These are phyloP conservation scores for Zosterops borbonicus DNA, from an alignment of 2,113 vertebrate genomes.

Conservation along the genomic window DNA sequence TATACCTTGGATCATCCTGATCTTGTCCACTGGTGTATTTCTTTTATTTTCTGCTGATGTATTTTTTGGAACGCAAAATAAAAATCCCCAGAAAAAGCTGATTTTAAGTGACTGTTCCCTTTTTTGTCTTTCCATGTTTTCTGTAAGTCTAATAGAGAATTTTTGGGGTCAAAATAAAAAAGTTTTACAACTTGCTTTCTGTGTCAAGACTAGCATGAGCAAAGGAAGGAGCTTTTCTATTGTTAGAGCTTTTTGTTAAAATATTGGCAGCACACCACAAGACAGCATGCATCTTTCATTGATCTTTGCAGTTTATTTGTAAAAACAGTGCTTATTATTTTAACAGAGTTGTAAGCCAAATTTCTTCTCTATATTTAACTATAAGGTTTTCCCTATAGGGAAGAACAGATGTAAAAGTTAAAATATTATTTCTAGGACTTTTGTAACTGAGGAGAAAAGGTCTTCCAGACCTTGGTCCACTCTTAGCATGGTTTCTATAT, in stretches of 20 bases:
- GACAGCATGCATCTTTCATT: background rate
- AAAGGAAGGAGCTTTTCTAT: background rate
- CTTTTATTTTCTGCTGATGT: background rate
- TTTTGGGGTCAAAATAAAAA: background rate
- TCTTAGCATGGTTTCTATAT: background rate
- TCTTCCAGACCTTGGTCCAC: background rate
- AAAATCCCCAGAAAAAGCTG: background rate
- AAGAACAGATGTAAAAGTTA: background rate
- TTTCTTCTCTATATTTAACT: background rate
- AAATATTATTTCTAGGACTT: background rate
- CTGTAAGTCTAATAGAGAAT: background rate
- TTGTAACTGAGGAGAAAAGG: background rate
- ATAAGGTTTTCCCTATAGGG: background rate
- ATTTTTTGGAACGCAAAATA: background rate
- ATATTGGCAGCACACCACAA: background rate
- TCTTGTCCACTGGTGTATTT: background rate
- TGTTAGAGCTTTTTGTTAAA: background rate
- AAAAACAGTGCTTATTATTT: background rate
- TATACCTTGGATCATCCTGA: background rate
- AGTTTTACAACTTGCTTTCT: background rate
- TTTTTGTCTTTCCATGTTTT: background rate
- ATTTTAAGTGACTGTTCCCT: background rate
- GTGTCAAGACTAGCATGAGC: background rate
- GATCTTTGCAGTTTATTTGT: background rate
- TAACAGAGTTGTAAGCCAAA: background rate